Conservation (phyloP, 2,797 vertebrate species). For the Eremophila alpestris region DNA sequence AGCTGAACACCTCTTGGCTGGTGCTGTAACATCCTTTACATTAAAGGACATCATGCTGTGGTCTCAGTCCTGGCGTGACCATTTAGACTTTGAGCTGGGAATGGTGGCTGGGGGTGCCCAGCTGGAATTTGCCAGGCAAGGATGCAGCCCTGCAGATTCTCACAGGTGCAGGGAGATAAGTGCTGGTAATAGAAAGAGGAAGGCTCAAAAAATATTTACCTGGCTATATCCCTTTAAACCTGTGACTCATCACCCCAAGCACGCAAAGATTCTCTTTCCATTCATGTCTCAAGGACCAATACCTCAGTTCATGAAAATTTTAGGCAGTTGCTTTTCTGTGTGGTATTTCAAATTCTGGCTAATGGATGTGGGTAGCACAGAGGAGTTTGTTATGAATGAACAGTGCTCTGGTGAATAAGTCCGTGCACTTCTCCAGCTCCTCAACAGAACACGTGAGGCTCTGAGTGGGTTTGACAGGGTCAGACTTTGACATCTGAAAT, state of each 20-base stretch:
- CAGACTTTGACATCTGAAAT: neutral
- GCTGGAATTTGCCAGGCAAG: neutral
- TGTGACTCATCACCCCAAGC: neutral
- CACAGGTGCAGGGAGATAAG: neutral
- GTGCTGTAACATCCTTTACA: neutral
- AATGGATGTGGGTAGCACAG: neutral
- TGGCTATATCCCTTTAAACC: neutral
- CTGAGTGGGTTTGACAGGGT: neutral
- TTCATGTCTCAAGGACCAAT: neutral
- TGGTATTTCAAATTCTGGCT: neutral
- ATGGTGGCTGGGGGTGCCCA: neutral
- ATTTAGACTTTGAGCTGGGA: neutral
- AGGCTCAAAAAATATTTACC: neutral
- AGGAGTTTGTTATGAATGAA: neutral
- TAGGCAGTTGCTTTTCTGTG: neutral
- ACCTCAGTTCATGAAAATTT: constrained; percentile 12
- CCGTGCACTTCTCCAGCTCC: neutral
- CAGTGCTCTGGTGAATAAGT: neutral
- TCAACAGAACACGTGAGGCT: neutral
- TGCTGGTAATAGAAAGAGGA: neutral
- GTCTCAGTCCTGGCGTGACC: neutral
- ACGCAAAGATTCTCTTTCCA: neutral
- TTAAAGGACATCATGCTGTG: accelerated
- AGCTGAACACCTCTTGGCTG: neutral
- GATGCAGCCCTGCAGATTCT: neutral